Percentiles rank a stretch among this genome's conserved stretches.
Conservation (phyloP, 2,888 invertebrate genomes). For the Melanotus villosus region DNA sequence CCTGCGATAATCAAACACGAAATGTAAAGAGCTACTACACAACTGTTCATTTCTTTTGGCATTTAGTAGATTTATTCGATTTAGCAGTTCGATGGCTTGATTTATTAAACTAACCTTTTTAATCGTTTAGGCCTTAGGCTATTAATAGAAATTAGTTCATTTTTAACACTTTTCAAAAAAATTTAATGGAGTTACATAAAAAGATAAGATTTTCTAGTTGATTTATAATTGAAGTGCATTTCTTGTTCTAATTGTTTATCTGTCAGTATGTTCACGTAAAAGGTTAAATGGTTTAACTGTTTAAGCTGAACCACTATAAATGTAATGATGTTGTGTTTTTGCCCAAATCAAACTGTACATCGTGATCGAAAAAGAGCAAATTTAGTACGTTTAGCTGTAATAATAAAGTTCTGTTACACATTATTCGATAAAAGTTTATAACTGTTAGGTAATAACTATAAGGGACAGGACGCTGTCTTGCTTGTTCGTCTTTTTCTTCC, state of each 20-base stretch:
- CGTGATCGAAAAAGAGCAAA: no score
- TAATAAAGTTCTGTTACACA: no score
- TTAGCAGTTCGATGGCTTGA: neutral
- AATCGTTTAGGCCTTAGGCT: neutral
- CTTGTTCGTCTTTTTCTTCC: no score
- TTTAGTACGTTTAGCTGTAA: no score
- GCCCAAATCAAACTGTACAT: no score
- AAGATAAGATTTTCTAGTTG: slow-evolving; percentile 1
- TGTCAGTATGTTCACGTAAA: slow-evolving; percentile 10
- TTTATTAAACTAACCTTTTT: slow-evolving; percentile 1
- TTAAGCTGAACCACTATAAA: neutral
- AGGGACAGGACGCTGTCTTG: no score
- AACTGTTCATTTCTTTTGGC: slow-evolving; percentile 31
- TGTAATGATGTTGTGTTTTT: no score
- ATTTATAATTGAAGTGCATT: slow-evolving; percentile 6
- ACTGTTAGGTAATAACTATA: no score
- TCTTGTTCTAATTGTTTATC: neutral
- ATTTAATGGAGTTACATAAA: slow-evolving; percentile 12
- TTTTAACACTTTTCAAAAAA: slow-evolving; percentile 8
- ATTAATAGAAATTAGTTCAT: slow-evolving; percentile 9
- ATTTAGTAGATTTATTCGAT: neutral
- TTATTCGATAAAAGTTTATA: no score
- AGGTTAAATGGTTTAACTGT: slow-evolving; percentile 4
- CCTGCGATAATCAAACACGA: slow-evolving; percentile 38
- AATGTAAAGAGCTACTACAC: slow-evolving; percentile 26